These are phyloP conservation scores for Centroberyx gerrardi DNA, from an alignment of 2,797 vertebrate species.

Conservation along the genomic window DNA sequence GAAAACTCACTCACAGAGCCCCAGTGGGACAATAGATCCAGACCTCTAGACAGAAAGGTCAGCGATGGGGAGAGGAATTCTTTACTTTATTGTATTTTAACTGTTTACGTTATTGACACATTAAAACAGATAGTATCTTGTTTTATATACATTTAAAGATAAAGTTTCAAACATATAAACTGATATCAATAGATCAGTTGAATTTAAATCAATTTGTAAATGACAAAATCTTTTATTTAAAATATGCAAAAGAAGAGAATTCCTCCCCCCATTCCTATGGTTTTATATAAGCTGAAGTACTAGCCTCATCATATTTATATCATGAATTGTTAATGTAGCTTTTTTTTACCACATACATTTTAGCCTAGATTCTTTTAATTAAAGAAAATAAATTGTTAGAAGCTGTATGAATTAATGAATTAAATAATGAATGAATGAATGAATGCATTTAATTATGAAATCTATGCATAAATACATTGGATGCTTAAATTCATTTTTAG, in stretches of 20 bases:
- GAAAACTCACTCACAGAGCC: slow-evolving; percentile 77
- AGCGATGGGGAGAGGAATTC: slow-evolving; percentile 21
- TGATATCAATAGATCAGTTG: no score
- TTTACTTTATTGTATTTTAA: slow-evolving; percentile 40
- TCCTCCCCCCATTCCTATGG: no score
- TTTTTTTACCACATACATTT: no score
- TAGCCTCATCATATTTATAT: no score
- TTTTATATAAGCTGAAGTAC: no score
- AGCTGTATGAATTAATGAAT: neutral
- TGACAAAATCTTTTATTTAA: no score
- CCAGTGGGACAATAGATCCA: slow-evolving; percentile 63
- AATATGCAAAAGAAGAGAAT: no score
- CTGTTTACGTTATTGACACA: slow-evolving; percentile 42
- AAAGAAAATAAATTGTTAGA: neutral
- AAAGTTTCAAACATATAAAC: neutral
- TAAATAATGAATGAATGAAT: no score
- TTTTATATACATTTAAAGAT: neutral
- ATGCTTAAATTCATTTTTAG: neutral
- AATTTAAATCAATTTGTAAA: no score
- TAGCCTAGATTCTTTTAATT: neutral
- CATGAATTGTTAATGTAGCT: no score
- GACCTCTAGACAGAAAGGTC: slow-evolving; percentile 64
- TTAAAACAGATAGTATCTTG: neutral
- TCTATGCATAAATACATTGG: neutral
- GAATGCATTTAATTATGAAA: neutral